Base-by-base conservation (phyloP, 2,888 invertebrate genomes). In the Mantis religiosa region DNA sequence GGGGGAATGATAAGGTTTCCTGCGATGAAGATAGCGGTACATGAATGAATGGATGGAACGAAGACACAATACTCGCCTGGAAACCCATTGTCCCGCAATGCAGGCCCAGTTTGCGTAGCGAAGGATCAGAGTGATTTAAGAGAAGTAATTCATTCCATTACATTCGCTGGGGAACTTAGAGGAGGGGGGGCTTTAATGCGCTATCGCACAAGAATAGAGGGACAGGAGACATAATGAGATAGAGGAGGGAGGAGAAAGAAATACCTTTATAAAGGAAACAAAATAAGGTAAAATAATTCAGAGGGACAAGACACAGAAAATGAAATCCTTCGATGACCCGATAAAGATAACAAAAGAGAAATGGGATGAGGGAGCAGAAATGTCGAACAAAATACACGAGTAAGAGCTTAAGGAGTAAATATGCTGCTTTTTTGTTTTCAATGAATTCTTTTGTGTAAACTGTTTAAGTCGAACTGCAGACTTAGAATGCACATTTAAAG, bases 81-180 rank as follows among this genome's bases (percentile, higher is more conserved):
- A 41, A 87, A 82, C n/a, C 87, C 87, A 87, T 87, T 87, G 87
- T 87, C 87, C 87, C 87, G 81, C 86, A 86, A 84, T 84, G 84
- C 34, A 84, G 84, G 25, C 30, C 12, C 15, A 30, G 34, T 34
- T 84, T 41, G 27, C 30, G 41, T 30, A 41, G 82, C 82, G 81
- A 27, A 14, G 82, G 82, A 82, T 87, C 28, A 87, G 34, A 30
- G 82, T 82, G 87, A 87, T 87, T 87, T 87, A 87, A 87, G 87
- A 71, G 87, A 82, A 87, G 82, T 27, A 82, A 87, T 87, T 87
- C 87, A 87, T 87, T 87, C 87, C 87, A 87, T 87, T 87, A 87
- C 87, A 15, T 30, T 47, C 85, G 34, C 54, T 85, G 8, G n/a
- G 87, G n/a, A 82, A 34, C n/a, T 9, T 25, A 3, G 87, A 4